phyloP scores from a whole-genome alignment of 2,888 invertebrate species.

The Trachelus troglodyta region DNA sequence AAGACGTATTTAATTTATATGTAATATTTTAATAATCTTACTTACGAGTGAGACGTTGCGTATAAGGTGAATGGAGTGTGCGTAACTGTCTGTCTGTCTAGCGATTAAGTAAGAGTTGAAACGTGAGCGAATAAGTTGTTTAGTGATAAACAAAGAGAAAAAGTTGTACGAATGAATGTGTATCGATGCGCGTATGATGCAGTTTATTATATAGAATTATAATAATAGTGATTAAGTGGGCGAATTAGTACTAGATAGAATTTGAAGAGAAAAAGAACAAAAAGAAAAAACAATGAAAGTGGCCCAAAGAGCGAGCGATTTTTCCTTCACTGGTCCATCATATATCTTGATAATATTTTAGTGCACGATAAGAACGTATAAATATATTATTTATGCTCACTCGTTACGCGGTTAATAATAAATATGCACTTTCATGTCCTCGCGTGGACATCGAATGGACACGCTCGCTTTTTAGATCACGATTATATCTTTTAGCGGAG shows the following conservation, averaged over 20 bases:
- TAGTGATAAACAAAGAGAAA: background rate
- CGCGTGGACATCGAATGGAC: background rate
- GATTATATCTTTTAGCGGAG: background rate
- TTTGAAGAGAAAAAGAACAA: too few species aligned
- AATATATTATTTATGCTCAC: background rate
- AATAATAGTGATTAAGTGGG: background rate
- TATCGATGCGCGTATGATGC: background rate
- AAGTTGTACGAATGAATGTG: background rate
- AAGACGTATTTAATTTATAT: conserved; percentile 49
- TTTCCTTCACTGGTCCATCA: background rate
- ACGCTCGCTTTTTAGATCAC: background rate
- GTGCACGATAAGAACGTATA: background rate
- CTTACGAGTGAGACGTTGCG: background rate
- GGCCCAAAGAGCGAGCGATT: background rate
- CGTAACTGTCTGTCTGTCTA: conserved; percentile 25
- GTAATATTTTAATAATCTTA: conserved; percentile 42
- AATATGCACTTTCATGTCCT: background rate
- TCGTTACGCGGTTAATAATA: background rate
- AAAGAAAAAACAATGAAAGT: background rate
- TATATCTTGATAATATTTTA: background rate
- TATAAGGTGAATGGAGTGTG: conserved; percentile 7
- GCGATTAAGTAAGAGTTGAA: conserved; percentile 13
- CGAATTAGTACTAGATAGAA: background rate
- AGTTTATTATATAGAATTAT: background rate
- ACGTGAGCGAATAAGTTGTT: background rate